These are phyloP conservation scores for Bombus terrestris DNA, from an alignment of 1,140 invertebrate species.

Conservation along the genomic window DNA sequence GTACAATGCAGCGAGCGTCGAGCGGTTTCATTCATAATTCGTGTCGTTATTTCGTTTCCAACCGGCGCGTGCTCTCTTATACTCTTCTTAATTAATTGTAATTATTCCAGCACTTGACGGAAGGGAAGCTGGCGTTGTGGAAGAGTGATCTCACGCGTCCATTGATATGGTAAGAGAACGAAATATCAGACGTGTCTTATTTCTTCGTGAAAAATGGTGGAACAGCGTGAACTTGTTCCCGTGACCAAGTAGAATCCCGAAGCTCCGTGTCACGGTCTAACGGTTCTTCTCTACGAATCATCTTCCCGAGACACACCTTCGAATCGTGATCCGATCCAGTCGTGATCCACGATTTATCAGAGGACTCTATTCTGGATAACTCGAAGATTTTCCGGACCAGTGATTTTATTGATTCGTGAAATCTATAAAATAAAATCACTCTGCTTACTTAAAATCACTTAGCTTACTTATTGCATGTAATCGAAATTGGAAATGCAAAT, in stretches of 20 bases:
- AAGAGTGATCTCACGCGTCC: slow-evolving; percentile 77
- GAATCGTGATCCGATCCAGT: background rate
- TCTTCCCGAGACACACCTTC: slow-evolving; percentile 21
- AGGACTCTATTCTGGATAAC: background rate
- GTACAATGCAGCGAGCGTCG: background rate
- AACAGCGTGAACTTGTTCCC: slow-evolving; percentile 24
- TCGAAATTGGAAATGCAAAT: background rate
- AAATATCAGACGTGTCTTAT: slow-evolving; percentile 38
- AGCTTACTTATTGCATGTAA: background rate
- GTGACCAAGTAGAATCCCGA: slow-evolving; percentile 1
- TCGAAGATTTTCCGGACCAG: background rate
- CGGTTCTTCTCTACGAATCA: slow-evolving; percentile 38
- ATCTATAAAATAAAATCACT: background rate
- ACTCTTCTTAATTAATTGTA: slow-evolving; percentile 74
- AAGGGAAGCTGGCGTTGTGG: slow-evolving; percentile 80
- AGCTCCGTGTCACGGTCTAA: slow-evolving; percentile 25
- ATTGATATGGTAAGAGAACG: slow-evolving; percentile 75
- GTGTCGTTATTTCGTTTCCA: slow-evolving; percentile 33
- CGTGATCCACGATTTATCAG: background rate
- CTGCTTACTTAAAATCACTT: background rate
- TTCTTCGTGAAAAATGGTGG: slow-evolving; percentile 20
- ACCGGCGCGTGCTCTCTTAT: slow-evolving; percentile 52
- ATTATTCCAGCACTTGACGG: slow-evolving; percentile 81
- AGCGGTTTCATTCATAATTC: slow-evolving; percentile 46
- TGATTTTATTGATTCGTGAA: background rate